phyloP scores from a whole-genome alignment of 2,797 vertebrate species.

The Phoxinus dragarum region DNA sequence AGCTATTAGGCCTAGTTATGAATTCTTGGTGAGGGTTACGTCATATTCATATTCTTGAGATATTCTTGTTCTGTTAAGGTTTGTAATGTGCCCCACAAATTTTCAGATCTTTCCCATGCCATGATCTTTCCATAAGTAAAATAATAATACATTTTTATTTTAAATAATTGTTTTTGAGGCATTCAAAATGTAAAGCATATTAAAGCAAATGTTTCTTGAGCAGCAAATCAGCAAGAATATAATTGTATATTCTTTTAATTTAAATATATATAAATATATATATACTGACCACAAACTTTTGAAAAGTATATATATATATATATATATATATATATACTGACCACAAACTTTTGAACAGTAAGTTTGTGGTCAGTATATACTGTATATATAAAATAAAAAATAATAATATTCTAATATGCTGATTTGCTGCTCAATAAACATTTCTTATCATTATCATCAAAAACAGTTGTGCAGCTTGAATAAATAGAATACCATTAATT shows the following conservation, averaged over 20 bases:
- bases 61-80: background rate
- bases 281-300: no score
- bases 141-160: background rate
- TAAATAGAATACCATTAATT: background rate
- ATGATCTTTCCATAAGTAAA: background rate
- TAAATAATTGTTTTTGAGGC: background rate
- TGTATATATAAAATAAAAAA: no score
- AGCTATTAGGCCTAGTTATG: background rate
- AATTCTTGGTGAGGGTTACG: background rate
- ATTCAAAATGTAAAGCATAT: no score
- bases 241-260: no score
- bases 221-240: no score
- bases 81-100: background rate
- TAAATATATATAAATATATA: no score
- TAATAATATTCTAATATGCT: no score
- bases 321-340: no score
- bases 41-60: background rate
- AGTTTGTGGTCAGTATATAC: no score
- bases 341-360: no score
- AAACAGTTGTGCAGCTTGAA: background rate
- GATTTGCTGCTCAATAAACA: background rate
- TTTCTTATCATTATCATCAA: background rate
- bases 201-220: no score
- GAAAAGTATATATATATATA: no score
- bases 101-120: background rate